Evolutionary conservation across 2,113 vertebrate species (phyloP).

Genomic region (Megaleporinus macrocephalus): DNA sequence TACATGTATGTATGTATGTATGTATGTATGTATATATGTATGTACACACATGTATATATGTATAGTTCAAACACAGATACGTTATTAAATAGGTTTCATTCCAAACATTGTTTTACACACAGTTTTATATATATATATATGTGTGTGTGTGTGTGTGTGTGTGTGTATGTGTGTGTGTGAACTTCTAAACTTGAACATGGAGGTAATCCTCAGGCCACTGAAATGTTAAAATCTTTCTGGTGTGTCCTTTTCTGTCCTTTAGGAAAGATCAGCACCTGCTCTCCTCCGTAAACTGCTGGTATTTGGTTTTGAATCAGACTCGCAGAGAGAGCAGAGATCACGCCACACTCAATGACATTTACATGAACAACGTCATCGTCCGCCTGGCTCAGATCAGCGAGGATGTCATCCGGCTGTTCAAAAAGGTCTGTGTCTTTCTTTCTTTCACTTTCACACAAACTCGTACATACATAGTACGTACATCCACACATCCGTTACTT

Average conservation of each 20-base stretch:
- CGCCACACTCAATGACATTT: conserved; percentile 95
- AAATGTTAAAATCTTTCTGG: not conserved
- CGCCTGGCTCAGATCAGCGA: conserved; percentile 95
- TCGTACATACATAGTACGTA: not conserved
- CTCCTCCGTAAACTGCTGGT: conserved; percentile 98
- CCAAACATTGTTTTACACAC: no score
- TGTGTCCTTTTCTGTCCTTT: conserved; percentile 52
- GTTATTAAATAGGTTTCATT: no score
- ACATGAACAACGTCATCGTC: conserved; percentile 97
- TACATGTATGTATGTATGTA: no score
- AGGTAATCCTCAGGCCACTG: not conserved
- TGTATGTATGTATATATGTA: no score
- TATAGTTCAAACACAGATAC: no score
- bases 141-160: no score
- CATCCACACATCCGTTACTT: not conserved
- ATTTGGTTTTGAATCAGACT: conserved; percentile 95
- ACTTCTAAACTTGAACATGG: not conserved
- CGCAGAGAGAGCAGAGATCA: conserved; percentile 95
- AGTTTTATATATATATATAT: no score
- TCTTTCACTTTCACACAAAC: not conserved
- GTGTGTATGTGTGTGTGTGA: no score
- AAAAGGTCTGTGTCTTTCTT: conserved; percentile 84
- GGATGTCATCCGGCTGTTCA: conserved; percentile 98
- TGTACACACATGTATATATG: no score
- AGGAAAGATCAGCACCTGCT: conserved; percentile 97